A percentile compares a stretch with the other conserved stretches of the same genome.
These are phyloP conservation scores for Podocnemis expansa DNA, from an alignment of 2,113 vertebrate species.

Conservation along the genomic window DNA sequence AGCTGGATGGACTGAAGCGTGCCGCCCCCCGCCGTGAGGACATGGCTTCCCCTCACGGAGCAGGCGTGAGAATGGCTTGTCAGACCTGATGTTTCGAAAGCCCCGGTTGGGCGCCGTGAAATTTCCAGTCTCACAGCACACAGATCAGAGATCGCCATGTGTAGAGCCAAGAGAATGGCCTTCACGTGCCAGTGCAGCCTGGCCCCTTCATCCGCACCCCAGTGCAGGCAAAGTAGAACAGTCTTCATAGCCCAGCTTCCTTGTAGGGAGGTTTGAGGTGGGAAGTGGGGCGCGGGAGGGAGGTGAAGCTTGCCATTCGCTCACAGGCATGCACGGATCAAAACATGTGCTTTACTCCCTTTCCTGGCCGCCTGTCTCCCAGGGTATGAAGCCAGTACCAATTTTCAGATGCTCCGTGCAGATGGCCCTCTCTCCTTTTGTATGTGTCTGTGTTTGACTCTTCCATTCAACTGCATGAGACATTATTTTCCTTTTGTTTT, in stretches of 20 bases:
- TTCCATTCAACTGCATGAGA: conserved; percentile 38
- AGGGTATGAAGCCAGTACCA: neutral
- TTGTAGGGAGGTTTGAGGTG: neutral
- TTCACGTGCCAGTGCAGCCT: neutral
- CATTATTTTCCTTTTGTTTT: conserved; percentile 58
- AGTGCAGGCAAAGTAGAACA: too few species aligned
- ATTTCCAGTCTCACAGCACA: neutral
- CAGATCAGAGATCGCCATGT: neutral
- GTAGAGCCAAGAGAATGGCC: rapidly evolving
- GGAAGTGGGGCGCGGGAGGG: neutral
- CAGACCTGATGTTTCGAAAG: rapidly evolving
- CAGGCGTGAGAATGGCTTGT: neutral
- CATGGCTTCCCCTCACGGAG: rapidly evolving
- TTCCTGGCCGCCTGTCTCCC: neutral
- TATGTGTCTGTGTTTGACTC: neutral
- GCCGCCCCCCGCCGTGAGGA: neutral
- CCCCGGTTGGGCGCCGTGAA: rapidly evolving
- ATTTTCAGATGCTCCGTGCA: conserved; percentile 19
- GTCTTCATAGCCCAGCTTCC: neutral
- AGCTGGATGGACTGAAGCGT: neutral
- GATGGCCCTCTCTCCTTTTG: conserved; percentile 50
- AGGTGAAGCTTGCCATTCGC: neutral
- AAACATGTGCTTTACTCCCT: neutral
- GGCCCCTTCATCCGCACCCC: rapidly evolving
- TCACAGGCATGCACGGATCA: neutral